Evolutionary conservation across 2,113 vertebrate species (phyloP).

Genomic region (Onychostoma macrolepis): DNA sequence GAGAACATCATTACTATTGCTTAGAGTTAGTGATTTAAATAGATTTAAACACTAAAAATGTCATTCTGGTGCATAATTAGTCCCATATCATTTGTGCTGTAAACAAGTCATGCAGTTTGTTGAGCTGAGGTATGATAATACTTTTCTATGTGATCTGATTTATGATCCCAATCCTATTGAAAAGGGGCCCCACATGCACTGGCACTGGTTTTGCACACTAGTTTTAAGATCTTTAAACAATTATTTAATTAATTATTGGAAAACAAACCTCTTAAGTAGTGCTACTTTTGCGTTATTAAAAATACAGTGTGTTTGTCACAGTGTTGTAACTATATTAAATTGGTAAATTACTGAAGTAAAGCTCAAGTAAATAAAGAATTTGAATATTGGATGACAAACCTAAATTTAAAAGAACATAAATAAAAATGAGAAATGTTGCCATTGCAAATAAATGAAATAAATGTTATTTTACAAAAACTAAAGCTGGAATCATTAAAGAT

Average conservation of each 20-base stretch:
- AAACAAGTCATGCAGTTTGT: not conserved
- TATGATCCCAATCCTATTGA: too few relatives aligned
- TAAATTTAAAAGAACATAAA: too few relatives aligned
- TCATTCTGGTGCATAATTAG: not conserved
- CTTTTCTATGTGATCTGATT: too few relatives aligned
- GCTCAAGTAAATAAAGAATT: not conserved
- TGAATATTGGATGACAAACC: too few relatives aligned
- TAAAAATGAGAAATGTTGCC: too few relatives aligned
- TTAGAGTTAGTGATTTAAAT: not conserved
- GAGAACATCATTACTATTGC: not conserved
- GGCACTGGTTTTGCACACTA: too few relatives aligned
- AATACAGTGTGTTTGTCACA: not conserved
- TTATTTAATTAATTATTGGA: too few relatives aligned
- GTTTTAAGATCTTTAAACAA: too few relatives aligned
- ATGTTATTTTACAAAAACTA: not conserved
- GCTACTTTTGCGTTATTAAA: too few relatives aligned
- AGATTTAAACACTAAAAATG: not conserved
- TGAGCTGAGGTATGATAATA: too few relatives aligned
- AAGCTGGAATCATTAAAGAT: not conserved
- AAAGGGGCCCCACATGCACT: too few relatives aligned
- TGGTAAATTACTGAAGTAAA: not conserved
- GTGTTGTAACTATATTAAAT: not conserved
- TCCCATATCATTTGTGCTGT: not conserved
- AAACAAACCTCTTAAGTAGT: too few relatives aligned
- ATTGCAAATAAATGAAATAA: not conserved